Evolutionary conservation across 2,113 vertebrate genomes (phyloP).

Genomic region (Amia ocellicauda): DNA sequence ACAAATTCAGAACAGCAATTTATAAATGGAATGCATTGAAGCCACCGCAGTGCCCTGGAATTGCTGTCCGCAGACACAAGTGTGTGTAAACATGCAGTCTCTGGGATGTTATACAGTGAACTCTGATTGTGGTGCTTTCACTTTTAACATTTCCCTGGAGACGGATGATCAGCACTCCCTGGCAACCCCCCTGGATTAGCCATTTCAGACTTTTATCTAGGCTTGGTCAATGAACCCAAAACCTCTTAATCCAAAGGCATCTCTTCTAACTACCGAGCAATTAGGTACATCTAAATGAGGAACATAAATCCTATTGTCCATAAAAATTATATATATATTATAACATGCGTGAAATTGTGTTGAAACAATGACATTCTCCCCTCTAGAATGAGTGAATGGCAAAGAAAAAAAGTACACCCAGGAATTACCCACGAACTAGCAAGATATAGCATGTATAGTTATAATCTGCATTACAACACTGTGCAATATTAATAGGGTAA

Average conservation of each 20-base stretch:
- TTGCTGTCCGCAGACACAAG: too few relatives aligned
- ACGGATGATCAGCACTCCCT: background rate
- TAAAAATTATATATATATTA: background rate
- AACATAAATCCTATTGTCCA: constrained; percentile 6
- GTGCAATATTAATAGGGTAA: too few relatives aligned
- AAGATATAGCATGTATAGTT: too few relatives aligned
- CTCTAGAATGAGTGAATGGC: background rate
- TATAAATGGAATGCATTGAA: background rate
- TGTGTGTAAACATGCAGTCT: background rate
- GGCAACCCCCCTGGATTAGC: background rate
- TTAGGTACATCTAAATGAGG: constrained; percentile 1
- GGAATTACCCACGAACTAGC: background rate
- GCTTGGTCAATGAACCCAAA: background rate
- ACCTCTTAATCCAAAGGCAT: constrained; percentile 5
- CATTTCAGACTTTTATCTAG: background rate
- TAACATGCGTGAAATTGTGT: background rate
- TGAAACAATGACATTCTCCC: background rate
- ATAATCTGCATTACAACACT: too few relatives aligned
- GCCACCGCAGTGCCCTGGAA: background rate
- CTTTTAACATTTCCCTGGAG: background rate
- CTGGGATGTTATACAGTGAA: background rate
- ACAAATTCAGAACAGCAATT: background rate
- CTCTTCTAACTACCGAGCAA: background rate
- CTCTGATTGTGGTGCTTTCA: background rate
- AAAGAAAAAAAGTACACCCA: background rate